These are phyloP conservation scores for Sesia bembeciformis DNA, from an alignment of 2,888 invertebrate genomes.

Conservation along the genomic window DNA sequence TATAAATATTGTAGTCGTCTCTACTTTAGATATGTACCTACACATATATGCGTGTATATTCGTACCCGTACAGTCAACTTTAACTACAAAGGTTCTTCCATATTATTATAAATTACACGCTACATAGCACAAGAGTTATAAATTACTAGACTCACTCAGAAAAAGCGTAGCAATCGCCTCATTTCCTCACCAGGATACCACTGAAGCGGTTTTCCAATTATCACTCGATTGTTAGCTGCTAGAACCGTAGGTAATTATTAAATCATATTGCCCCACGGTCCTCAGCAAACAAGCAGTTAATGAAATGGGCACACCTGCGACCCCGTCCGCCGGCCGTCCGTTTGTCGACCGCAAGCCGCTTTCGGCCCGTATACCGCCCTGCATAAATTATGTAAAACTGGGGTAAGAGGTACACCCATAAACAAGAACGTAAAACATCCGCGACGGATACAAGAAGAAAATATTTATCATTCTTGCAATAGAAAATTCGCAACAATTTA, in stretches of 20 bases:
- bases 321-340: constrained; percentile 1
- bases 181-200: not conserved
- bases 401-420: constrained; percentile 6
- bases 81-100: too few species aligned
- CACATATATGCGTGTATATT: too few species aligned
- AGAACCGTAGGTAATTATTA: not conserved
- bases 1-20: too few species aligned
- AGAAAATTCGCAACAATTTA: not conserved
- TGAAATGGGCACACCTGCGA: constrained; percentile 9
- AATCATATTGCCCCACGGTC: not conserved
- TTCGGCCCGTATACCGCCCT: constrained; percentile 4
- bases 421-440: constrained; percentile 10
- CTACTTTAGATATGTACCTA: too few species aligned
- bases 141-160: too few species aligned
- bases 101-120: too few species aligned
- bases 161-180: too few species aligned
- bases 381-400: constrained; percentile 29
- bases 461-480: not conserved
- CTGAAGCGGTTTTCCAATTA: not conserved
- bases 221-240: not conserved
- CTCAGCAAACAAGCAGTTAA: not conserved
- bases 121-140: too few species aligned
- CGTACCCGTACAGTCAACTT: too few species aligned
- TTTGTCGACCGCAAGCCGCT: constrained; percentile 8
- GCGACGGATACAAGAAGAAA: not conserved